Conservation (phyloP, 2,888 invertebrate genomes). For the Tuberolachnus salignus region DNA sequence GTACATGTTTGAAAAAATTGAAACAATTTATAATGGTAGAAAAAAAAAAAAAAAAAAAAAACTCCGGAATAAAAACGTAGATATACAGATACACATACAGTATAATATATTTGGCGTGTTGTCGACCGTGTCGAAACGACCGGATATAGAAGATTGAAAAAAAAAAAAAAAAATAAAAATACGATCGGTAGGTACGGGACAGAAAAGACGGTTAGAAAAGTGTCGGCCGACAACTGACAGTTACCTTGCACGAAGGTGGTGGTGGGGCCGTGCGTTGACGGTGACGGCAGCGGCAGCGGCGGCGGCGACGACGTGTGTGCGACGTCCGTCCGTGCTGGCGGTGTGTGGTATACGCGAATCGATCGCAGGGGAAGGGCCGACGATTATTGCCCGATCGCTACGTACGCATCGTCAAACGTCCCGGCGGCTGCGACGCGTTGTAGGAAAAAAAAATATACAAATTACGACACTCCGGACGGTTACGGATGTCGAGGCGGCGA, state of each 20-base stretch:
- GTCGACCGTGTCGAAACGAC: neutral
- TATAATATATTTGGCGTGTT: neutral
- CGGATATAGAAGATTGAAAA: neutral
- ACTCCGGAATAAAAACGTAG: neutral
- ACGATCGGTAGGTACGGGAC: no score
- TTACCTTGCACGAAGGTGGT: neutral
- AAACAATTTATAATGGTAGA: neutral
- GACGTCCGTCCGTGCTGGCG: neutral
- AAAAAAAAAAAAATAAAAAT: no score
- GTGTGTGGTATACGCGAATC: constrained; percentile 6
- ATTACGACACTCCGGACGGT: neutral
- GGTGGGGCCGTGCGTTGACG: neutral
- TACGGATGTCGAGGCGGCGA: neutral
- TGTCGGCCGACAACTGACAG: no score
- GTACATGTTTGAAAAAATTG: neutral
- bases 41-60: neutral
- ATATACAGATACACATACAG: neutral
- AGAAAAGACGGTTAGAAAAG: neutral
- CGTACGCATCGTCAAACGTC: neutral
- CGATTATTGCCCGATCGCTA: neutral
- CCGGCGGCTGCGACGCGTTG: neutral
- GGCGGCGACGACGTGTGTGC: neutral
- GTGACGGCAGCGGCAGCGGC: neutral
- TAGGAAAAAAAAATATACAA: no score
- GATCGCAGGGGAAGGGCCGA: constrained; percentile 1